Conservation (phyloP, 2,113 vertebrate genomes). For the Poecile atricapillus region DNA sequence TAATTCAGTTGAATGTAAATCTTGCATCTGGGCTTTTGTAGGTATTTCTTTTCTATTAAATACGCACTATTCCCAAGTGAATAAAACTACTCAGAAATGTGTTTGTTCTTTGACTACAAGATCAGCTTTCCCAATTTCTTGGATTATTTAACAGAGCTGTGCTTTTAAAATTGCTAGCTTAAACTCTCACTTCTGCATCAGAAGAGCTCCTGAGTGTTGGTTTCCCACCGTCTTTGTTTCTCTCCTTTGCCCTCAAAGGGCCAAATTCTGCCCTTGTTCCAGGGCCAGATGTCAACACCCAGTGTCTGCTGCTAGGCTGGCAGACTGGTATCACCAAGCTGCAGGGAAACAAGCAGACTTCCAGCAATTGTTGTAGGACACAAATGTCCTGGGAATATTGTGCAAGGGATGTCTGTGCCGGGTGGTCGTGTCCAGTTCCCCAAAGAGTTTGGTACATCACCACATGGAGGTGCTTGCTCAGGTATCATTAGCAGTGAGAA, state of each 20-base stretch:
- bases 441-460: neutral
- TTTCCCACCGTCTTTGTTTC: neutral
- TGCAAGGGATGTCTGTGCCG: rapidly evolving
- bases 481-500: neutral
- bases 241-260: neutral
- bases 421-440: rapidly evolving
- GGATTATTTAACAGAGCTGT: conserved; percentile 28
- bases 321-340: neutral
- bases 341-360: neutral
- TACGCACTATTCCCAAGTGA: conserved; percentile 49
- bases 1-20: conserved; percentile 43
- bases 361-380: neutral
- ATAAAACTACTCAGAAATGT: conserved; percentile 29
- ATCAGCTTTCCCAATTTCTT: conserved; percentile 26
- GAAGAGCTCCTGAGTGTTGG: neutral
- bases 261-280: neutral
- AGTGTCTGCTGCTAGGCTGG: neutral
- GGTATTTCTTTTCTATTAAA: conserved; percentile 59
- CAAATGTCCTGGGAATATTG: rapidly evolving
- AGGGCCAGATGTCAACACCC: neutral
- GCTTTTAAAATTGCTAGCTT: neutral
- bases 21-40: conserved; percentile 13
- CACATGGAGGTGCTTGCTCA: neutral
- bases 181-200: neutral
- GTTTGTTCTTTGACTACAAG: conserved; percentile 53